These are phyloP conservation scores for Apodemus speciosus DNA, from an alignment of 2,113 vertebrate species.

Conservation along the genomic window DNA sequence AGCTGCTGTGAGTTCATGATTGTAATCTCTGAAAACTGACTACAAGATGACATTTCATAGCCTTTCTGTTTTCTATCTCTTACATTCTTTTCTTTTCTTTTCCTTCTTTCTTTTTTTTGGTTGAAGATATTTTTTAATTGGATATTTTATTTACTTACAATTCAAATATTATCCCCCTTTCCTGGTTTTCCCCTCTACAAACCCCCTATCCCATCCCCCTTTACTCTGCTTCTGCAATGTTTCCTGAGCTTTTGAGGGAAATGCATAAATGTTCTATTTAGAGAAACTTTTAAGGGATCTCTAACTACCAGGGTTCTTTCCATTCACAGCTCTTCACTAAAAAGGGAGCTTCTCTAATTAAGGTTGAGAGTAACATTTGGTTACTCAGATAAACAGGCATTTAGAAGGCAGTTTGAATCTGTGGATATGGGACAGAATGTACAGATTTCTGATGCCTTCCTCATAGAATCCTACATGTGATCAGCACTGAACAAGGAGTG, in stretches of 20 bases:
- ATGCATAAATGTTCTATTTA: neutral
- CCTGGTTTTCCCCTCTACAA: too few species aligned
- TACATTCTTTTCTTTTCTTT: neutral
- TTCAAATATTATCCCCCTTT: too few species aligned
- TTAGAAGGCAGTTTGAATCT: neutral
- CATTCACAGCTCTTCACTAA: neutral
- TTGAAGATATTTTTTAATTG: too few species aligned
- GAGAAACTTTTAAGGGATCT: too few species aligned
- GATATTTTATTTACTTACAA: too few species aligned
- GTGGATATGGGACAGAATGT: neutral
- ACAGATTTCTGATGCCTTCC: neutral
- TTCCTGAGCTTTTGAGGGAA: neutral
- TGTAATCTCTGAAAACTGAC: too few species aligned
- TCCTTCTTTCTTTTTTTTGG: too few species aligned
- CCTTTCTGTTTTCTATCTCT: neutral
- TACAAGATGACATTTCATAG: neutral
- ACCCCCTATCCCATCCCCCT: too few species aligned
- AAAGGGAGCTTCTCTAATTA: too few species aligned
- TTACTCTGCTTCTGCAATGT: too few species aligned
- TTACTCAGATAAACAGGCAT: neutral
- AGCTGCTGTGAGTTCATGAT: neutral
- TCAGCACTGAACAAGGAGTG: neutral
- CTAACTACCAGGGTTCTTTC: too few species aligned
- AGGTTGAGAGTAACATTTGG: neutral
- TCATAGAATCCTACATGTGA: neutral